phyloP scores from a whole-genome alignment of 2,113 vertebrate genomes.

The Eurystomus gularis region DNA sequence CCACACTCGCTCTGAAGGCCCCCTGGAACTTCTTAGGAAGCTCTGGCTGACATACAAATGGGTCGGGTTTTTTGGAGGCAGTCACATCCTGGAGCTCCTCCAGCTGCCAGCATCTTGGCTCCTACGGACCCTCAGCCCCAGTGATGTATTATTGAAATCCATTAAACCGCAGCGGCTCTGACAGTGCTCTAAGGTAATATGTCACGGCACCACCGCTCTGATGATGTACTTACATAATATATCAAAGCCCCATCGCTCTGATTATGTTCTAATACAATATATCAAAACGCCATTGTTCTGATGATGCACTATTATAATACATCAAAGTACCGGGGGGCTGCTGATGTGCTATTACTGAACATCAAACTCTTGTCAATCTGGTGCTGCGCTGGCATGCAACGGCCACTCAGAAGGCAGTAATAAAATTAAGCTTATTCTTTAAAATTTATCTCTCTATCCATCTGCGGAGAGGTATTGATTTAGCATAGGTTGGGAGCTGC shows the following conservation, averaged over 20 bases:
- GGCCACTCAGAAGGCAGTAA: background rate
- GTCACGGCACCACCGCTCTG: background rate
- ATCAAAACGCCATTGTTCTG: background rate
- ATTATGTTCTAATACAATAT: background rate
- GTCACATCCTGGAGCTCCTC: background rate
- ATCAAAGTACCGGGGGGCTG: background rate
- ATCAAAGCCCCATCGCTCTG: constrained; percentile 8
- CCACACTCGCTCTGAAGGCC: rapidly evolving
- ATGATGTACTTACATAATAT: background rate
- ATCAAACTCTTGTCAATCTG: background rate
- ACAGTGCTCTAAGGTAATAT: background rate
- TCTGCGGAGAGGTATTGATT: background rate
- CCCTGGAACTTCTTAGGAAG: background rate
- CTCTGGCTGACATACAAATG: background rate
- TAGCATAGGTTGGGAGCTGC: background rate
- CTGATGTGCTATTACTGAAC: background rate
- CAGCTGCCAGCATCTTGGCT: background rate
- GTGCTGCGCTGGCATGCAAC: background rate
- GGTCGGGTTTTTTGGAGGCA: background rate
- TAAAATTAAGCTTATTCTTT: background rate
- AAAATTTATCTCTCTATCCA: background rate
- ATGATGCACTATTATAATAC: background rate
- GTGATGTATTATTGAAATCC: background rate
- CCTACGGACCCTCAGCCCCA: rapidly evolving
- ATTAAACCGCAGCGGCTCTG: background rate